Base-by-base conservation (phyloP, 2,797 vertebrate species). In the Eulemur albifrons region DNA sequence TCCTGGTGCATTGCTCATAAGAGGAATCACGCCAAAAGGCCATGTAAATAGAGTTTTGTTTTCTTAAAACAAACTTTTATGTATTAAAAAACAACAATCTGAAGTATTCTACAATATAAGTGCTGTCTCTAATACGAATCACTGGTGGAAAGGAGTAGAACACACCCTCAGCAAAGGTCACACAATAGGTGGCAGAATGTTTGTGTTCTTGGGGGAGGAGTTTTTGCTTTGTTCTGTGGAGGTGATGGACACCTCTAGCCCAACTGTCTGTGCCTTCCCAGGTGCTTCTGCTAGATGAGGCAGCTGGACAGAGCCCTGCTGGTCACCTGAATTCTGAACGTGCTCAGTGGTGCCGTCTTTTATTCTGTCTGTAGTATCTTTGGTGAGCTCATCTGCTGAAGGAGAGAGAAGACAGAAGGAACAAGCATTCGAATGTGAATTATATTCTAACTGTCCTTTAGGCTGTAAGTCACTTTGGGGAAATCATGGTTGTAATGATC, bases 341-440 rank as follows among this genome's bases (percentile, higher is more conserved):
- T 96, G 93, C 38, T 94, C 97, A 54, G 96, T 97, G 45, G 97
- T 32, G 35, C 98, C 98, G 61, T 97, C 98, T 97, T 98, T 98
- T n/a, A 92, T 95, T 96, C 98, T 98, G 81, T 98, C 98, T 15
- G 85, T 70, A 8, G 81, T 94, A 2, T 98, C 98, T 97, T 95
- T 96, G 45, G 93, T 77, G 67, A 93, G 98, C 88, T 99, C 99
- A 35, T 94, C 98, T 98, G 97, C 65, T 17, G 63, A 97, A 95
- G 45, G 48, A 86, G 65, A 69, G 96, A 96, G 75, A 88, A 95
- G 95, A 93, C 77, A 76, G 23, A 91, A 10, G 17, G 43, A 90
- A 38, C 32, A 69, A 14, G 7, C 40, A 1, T 17, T 57, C 0
- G 30, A 43, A 38, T 52, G 11, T 17, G 25, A 82, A 67, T 81